phyloP scores from a whole-genome alignment of 2,888 invertebrate genomes.

The Agriotes lineatus region DNA sequence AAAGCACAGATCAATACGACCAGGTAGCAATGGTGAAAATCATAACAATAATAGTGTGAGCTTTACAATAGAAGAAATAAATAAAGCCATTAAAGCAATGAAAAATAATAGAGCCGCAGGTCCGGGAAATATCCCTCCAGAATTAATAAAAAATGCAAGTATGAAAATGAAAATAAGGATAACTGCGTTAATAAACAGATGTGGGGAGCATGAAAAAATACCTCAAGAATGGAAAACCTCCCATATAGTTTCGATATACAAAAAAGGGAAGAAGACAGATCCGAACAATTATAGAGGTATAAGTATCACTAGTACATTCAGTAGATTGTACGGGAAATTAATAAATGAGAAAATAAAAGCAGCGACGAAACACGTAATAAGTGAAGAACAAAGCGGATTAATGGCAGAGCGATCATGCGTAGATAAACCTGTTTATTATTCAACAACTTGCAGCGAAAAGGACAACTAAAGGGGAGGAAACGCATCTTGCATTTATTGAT shows the following conservation, averaged over 20 bases:
- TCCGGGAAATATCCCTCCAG: background rate
- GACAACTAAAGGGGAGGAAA: background rate
- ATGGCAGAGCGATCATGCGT: background rate
- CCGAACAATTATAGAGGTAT: background rate
- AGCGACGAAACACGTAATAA: background rate
- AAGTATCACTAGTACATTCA: background rate
- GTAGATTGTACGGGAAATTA: background rate
- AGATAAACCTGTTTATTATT: background rate
- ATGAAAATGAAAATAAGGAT: background rate
- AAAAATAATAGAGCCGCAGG: background rate
- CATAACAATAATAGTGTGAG: too few relatives aligned
- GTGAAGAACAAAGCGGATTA: background rate
- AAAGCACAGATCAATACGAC: too few relatives aligned
- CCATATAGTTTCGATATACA: background rate
- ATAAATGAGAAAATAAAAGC: background rate
- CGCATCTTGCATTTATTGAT: background rate
- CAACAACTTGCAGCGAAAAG: background rate
- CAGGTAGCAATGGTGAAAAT: too few relatives aligned
- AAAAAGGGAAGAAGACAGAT: background rate
- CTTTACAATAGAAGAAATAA: too few relatives aligned
- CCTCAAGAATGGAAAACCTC: constrained; percentile 8
- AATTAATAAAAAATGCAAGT: background rate
- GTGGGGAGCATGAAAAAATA: background rate
- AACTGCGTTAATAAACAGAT: background rate
- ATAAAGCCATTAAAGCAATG: too few relatives aligned